Evolutionary conservation across 2,888 invertebrate species (phyloP), one percentile per base, ranked within the genome.

Genomic region (Baronia brevicornis): DNA sequence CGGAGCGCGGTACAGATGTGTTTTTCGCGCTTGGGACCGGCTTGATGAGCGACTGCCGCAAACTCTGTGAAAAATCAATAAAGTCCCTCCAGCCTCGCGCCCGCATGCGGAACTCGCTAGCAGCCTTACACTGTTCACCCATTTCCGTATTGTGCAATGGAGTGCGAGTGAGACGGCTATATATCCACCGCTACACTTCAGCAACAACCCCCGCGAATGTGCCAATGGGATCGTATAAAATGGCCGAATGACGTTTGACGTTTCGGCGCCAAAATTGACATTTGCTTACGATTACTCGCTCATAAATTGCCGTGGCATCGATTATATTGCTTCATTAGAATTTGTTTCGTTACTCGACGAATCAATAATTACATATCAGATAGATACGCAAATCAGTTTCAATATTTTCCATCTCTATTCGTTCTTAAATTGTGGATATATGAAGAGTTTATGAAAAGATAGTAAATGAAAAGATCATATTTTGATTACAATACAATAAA

Each of bases 201-300:
- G 39, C 53, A 67, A 68, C 72, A 66, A 67, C 74, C 77, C 77
- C 47, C 41, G 40, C 24, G 9, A 31, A 37, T 33, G 49, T 48
- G 61, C 82, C 79, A 82, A 80, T 80, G 55, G 58, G 54, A 41
- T 43, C 20, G n/a, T 17, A 25, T 17, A 72, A 74, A 48, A 79
- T 80, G 75, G 77, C 67, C 42, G 64, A 47, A 39, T 78, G 78
- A 75, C 75, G 62, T 78, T 77, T 80, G 70, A 71, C 69, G 70
- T 80, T 80, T 77, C 62, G 67, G 78, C 79, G 80, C 70, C 67
- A 78, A 80, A 77, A 69, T 39, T 80, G 79, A 78, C 79, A 63
- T 73, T 65, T 68, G 51, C 60, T 46, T 48, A 60, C 55, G 61
- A 40, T 65, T 67, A 63, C 64, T 39, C 50, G 56, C 52, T 54